Evolutionary conservation across 2,888 invertebrate species (phyloP), one percentile per base, ranked within the genome.

Genomic region (Plutella xylostella): DNA sequence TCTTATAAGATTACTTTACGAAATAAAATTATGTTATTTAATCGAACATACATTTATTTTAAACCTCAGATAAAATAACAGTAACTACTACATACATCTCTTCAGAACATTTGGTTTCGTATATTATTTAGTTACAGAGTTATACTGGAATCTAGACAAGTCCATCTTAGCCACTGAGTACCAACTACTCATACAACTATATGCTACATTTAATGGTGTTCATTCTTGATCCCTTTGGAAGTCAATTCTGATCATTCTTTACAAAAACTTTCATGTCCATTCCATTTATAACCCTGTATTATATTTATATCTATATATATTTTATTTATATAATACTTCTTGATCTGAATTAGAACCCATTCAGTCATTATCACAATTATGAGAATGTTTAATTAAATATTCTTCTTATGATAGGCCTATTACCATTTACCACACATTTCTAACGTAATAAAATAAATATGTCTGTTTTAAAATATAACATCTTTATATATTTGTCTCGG

Each of bases 1-100:
- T 37, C n/a, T 40, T 40, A 28, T n/a, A 40, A 15, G 25, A 4
- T 6, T 25, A 7, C 19, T 30, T 18, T 42, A 20, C 43, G 19
- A 48, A 49, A 46, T 46, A 46, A 55, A 42, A 42, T 6, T 2
- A 7, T 42, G 22, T 25, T 25, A 18, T 39, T 39, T 30, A n/a
- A 55, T 58, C 67, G 72, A 80, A 82, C 80, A 78, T 72, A 82
- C 80, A 82, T 82, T 82, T 82, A 83, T 80, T 82, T 73, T 48
- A 77, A 77, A 78, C 70, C 64, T 78, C 72, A 72, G 66, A 72
- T 62, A 75, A 75, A 73, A 71, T 72, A 82, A 82, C 79, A 78
- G 63, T 43, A 20, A 21, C 20, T 33, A 19, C 35, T 43, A 35
- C 31, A 35, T 18, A 45, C 14, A n/a, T n/a, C 35, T 28, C 20